Evolutionary conservation across 2,797 vertebrate genomes (phyloP), one percentile per base, ranked within the genome.

Genomic region (Anguilla megastoma): DNA sequence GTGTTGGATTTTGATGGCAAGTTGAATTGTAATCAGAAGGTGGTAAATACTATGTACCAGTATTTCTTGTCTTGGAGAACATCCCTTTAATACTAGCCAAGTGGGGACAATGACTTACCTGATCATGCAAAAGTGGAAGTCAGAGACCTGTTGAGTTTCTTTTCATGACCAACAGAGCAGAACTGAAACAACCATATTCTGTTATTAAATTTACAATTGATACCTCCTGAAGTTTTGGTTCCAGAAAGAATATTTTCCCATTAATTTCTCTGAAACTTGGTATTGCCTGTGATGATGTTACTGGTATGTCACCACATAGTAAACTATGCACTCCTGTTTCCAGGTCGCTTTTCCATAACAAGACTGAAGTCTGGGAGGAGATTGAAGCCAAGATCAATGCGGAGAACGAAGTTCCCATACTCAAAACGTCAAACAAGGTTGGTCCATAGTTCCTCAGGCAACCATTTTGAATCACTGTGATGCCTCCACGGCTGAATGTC

Each of bases 381-480:
- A 97, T 98, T 36, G 98, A 99, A 89, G 97, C 98, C 18, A 98
- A 97, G 94, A 97, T 99, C 90, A 97, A 97, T 0, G 94, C 97
- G 0, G 98, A 99, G 94, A 97, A 98, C 0, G 98, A 99, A 95
- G 97, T 98, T 88, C 98, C 98, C 89, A 96, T 98, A 89, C 93
- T 98, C 88, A 98, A 98, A 93, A 99, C 98, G 0, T 98, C 98
- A 86, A 99, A 99, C 92, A 98, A 98, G 97, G 98, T 99, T 88
- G 54, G 24, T 45, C 27, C 48, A 16, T 50, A 76, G n/a, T 54
- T 36, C 30, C 36, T 71, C 36, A 58, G 52, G 27, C 83, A 54
- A 27, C 41, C 45, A 80, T 66, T 84, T 86, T 84, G 18, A 45
- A 1, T 76, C 18, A 66, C 10, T 63, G 7, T 30, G 56, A n/a